These are phyloP conservation scores for Seriola rivoliana DNA, from an alignment of 2,113 vertebrate genomes.

Conservation along the genomic window DNA sequence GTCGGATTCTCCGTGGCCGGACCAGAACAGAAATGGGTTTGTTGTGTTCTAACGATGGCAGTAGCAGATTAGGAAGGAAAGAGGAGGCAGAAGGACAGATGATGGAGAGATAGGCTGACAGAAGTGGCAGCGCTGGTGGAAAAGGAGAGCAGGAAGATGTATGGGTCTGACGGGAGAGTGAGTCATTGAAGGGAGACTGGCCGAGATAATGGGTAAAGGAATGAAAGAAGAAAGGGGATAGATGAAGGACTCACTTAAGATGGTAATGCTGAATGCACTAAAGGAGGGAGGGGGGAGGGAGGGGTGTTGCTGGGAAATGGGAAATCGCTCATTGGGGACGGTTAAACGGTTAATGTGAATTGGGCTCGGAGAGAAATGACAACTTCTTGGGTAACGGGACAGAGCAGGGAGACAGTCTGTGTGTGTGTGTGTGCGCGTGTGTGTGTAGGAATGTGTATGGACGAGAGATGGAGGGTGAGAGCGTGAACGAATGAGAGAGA, in stretches of 20 bases:
- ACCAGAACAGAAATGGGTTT: conserved; percentile 47
- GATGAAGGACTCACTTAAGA: conserved; percentile 83
- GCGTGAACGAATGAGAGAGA: conserved; percentile 9
- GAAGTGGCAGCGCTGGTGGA: conserved; percentile 55
- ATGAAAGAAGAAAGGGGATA: conserved; percentile 74
- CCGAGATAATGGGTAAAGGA: conserved; percentile 79
- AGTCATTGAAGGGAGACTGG: conserved; percentile 79
- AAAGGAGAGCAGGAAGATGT: conserved; percentile 74
- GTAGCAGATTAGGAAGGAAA: conserved; percentile 65
- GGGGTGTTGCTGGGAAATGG: conserved; percentile 49
- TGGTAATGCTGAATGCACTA: conserved; percentile 77
- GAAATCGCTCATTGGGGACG: conserved; percentile 74
- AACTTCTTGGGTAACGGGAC: conserved; percentile 78
- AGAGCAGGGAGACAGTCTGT: conserved; percentile 56
- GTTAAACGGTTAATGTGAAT: conserved; percentile 76
- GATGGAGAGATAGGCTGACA: conserved; percentile 79
- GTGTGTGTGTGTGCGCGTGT: conserved; percentile 29
- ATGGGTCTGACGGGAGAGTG: conserved; percentile 75
- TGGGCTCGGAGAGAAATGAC: conserved; percentile 76
- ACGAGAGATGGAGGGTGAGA: conserved; percentile 50
- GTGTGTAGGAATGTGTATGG: conserved; percentile 29
- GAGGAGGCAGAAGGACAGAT: conserved; percentile 70
- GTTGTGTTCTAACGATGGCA: conserved; percentile 68
- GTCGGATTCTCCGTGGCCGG: conserved; percentile 30
- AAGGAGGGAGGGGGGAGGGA: conserved; percentile 7